phyloP scores from a whole-genome alignment of 2,888 invertebrate species.

The Heliothis peltigera region DNA sequence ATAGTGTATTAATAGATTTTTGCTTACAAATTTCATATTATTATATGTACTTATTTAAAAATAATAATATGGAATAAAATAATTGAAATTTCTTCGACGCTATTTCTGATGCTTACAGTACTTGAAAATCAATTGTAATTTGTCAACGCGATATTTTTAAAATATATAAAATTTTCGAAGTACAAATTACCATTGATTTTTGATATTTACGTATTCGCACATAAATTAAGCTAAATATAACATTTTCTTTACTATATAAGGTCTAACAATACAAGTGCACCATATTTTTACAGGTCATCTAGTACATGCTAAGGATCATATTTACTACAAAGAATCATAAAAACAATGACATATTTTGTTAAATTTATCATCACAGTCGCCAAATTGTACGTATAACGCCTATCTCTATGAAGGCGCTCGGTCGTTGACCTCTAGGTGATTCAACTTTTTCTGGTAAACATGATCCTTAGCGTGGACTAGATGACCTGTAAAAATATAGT shows the following conservation, averaged over 20 bases:
- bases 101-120: constrained; percentile 5
- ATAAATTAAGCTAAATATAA: constrained; percentile 11
- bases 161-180: background rate
- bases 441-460: no score
- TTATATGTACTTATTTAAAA: background rate
- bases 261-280: no score
- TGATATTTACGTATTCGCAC: constrained; percentile 25
- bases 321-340: no score
- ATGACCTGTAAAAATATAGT: no score
- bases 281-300: no score
- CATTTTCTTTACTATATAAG: constrained; percentile 7
- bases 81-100: constrained; percentile 34
- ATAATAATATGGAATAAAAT: constrained; percentile 31
- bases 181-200: constrained; percentile 33
- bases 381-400: no score
- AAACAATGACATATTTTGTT: no score
- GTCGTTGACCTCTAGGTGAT: no score
- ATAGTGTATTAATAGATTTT: background rate
- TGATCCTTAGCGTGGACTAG: no score
- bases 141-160: background rate
- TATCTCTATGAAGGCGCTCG: no score
- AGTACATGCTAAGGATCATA: no score
- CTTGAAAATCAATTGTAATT: constrained; percentile 32
- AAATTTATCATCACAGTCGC: no score
- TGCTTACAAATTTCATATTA: constrained; percentile 33